Evolutionary conservation across 2,113 vertebrate genomes (phyloP).

Genomic region (Syrrhaptes paradoxus): DNA sequence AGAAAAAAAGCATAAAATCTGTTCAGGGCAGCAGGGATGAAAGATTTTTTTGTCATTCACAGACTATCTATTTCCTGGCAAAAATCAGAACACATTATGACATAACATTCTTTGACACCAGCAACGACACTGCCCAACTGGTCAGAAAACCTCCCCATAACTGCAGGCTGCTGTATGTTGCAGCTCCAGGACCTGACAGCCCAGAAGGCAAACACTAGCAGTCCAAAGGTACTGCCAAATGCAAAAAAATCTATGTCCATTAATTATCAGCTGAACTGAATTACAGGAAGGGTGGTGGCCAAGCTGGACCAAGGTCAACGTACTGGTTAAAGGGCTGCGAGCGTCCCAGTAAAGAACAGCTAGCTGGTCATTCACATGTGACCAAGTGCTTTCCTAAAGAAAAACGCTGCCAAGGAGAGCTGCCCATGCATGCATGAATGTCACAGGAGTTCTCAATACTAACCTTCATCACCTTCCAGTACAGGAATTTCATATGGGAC

Average conservation of each 20-base stretch:
- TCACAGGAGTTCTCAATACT: neutral
- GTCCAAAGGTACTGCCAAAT: neutral
- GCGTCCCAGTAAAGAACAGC: neutral
- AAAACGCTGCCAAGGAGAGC: neutral
- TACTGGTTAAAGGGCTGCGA: neutral
- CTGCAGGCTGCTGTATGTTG: neutral
- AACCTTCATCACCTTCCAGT: neutral
- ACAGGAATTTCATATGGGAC: neutral
- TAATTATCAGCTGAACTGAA: slow-evolving; percentile 12
- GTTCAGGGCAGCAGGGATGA: neutral
- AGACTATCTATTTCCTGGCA: neutral
- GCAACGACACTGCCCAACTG: neutral
- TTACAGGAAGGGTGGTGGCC: slow-evolving; percentile 22
- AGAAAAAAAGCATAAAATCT: neutral
- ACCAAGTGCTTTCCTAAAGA: neutral
- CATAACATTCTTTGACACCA: neutral
- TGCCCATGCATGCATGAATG: neutral
- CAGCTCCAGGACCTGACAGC: neutral
- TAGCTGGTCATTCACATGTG: neutral
- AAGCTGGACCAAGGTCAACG: neutral
- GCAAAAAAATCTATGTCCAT: neutral
- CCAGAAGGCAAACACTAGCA: neutral
- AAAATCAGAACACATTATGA: neutral
- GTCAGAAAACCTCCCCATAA: neutral
- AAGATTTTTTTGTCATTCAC: neutral